Percentiles rank a stretch among this genome's conserved stretches.
These are phyloP conservation scores for Acronicta aceris DNA, from an alignment of 2,888 invertebrate genomes.

Conservation along the genomic window DNA sequence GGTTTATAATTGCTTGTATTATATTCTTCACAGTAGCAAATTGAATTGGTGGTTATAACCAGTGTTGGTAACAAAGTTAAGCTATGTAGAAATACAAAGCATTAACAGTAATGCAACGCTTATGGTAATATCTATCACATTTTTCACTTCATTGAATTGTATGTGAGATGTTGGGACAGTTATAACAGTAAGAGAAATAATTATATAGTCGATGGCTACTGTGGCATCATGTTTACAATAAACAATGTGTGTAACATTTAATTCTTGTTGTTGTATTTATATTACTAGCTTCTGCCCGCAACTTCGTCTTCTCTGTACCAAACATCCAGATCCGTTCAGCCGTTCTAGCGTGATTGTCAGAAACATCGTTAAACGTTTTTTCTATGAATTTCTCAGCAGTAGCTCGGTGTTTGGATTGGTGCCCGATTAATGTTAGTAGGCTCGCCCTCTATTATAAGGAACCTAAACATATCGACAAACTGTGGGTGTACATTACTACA, in stretches of 20 bases:
- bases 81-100: constrained; percentile 74
- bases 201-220: neutral
- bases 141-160: constrained; percentile 49
- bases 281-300: no score
- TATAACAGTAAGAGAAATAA: constrained; percentile 11
- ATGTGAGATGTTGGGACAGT: constrained; percentile 10
- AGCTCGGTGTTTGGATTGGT: no score
- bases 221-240: neutral
- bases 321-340: no score
- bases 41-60: constrained; percentile 62
- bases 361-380: no score
- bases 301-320: no score
- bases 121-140: constrained; percentile 71
- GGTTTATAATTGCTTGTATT: constrained; percentile 46
- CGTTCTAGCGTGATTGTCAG: no score
- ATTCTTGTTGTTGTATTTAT: no score
- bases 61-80: constrained; percentile 75
- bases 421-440: no score
- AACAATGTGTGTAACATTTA: neutral
- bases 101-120: constrained; percentile 72
- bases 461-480: no score
- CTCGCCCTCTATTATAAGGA: no score
- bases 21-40: constrained; percentile 28
- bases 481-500: no score
- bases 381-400: no score